Evolutionary conservation across 2,888 invertebrate species (phyloP).

Genomic region (Drosophila multiciliata): DNA sequence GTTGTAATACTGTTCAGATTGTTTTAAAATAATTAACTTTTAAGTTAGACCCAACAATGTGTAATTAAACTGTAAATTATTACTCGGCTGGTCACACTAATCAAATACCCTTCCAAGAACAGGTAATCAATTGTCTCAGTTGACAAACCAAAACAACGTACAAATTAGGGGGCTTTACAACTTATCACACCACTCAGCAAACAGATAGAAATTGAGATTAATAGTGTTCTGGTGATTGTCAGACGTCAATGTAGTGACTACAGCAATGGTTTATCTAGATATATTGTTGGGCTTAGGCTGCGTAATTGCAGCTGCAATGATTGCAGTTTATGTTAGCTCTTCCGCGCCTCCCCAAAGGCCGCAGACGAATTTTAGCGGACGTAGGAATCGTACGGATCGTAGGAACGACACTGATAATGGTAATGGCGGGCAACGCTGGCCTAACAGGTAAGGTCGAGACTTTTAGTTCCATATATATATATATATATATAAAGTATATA

Average conservation of each 20-base stretch:
- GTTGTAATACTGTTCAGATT: not conserved
- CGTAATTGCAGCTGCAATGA: slow-evolving; percentile 31
- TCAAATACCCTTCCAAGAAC: not conserved
- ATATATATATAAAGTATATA: not conserved
- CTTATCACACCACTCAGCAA: not conserved
- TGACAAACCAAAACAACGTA: not conserved
- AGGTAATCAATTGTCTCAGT: slow-evolving; percentile 13
- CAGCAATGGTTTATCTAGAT: slow-evolving; percentile 44
- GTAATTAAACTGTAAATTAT: not conserved
- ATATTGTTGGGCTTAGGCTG: slow-evolving; percentile 1
- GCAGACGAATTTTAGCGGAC: not conserved
- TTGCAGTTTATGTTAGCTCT: slow-evolving; percentile 34
- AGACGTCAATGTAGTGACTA: not conserved
- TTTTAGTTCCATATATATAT: not conserved
- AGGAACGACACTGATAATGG: not conserved
- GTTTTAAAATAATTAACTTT: not conserved
- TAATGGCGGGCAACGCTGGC: not conserved
- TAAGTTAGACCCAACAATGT: not conserved
- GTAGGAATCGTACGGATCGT: not conserved
- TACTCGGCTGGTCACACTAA: not conserved
- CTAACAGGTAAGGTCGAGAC: slow-evolving; percentile 14
- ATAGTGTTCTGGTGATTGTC: not conserved
- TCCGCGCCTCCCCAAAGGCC: not conserved
- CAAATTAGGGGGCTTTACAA: not conserved
- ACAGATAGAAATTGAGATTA: not conserved